Percentiles rank a stretch among this genome's conserved stretches.
Evolutionary conservation across 1,140 invertebrate species (phyloP).

Genomic region (Rhopalosiphum maidis): DNA sequence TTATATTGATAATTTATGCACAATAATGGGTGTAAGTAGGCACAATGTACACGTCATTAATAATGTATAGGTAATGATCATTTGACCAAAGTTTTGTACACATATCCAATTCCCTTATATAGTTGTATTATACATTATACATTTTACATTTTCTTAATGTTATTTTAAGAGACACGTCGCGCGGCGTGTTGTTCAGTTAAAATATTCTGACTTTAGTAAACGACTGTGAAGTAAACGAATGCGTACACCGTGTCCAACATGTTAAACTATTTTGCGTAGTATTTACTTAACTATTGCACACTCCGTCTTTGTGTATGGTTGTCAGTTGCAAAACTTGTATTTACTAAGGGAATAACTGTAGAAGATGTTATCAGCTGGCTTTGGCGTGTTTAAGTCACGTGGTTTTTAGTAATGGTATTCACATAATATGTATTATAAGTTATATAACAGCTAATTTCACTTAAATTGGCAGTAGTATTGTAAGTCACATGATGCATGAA

Average conservation of each 20-base stretch:
- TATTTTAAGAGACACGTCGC: not conserved
- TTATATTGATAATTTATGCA: not conserved
- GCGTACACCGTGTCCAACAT: not conserved
- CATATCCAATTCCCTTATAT: not conserved
- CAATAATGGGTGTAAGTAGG: not conserved
- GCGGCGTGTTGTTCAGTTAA: not conserved
- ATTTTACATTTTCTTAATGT: constrained; percentile 11
- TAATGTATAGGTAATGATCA: not conserved
- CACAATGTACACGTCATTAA: not conserved
- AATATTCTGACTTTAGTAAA: not conserved
- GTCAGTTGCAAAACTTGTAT: constrained; percentile 19
- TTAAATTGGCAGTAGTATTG: not conserved
- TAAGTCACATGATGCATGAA: not conserved
- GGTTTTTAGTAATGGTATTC: not conserved
- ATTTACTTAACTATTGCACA: not conserved
- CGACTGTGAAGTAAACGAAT: not conserved
- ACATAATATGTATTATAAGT: not conserved
- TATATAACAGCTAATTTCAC: not conserved
- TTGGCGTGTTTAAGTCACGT: not conserved
- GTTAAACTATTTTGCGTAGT: not conserved
- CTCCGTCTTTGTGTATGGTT: not conserved
- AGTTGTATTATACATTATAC: not conserved
- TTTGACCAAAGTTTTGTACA: constrained; percentile 2
- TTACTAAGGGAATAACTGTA: not conserved
- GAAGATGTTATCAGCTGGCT: not conserved